A percentile compares a stretch with the other conserved stretches of the same genome.
phyloP scores from a whole-genome alignment of 2,113 vertebrate species.

The Otolemur garnettii region DNA sequence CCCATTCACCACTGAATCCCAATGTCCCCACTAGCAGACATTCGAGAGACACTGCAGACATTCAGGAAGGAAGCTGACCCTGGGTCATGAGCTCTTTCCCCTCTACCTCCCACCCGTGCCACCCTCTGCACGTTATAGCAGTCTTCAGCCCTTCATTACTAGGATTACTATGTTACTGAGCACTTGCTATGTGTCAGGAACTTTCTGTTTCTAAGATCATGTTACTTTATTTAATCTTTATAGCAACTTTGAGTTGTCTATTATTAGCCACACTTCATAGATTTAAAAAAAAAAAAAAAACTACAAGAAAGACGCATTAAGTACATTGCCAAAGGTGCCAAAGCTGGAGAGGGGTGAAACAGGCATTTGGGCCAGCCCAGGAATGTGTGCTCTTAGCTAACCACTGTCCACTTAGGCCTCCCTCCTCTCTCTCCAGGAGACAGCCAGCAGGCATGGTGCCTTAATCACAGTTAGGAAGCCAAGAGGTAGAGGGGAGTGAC shows the following conservation, averaged over 20 bases:
- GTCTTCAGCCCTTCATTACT: not conserved
- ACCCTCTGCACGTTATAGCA: not conserved
- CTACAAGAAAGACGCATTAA: not conserved
- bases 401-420: not conserved
- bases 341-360: not conserved
- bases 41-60: not conserved
- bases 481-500: not conserved
- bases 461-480: not conserved
- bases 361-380: no score
- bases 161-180: not conserved
- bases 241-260: not conserved
- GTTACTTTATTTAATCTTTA: slow-evolving; percentile 22
- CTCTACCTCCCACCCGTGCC: not conserved
- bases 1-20: not conserved
- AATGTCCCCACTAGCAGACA: not conserved
- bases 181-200: not conserved
- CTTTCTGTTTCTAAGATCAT: not conserved
- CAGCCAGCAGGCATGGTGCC: not conserved
- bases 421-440: not conserved
- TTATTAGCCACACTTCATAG: not conserved
- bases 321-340: not conserved
- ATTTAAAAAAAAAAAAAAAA: not conserved
- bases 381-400: not conserved
- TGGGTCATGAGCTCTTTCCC: rapidly evolving
- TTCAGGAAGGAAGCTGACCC: not conserved